These are phyloP conservation scores for Cynodonichthys magdalenae DNA, from an alignment of 2,797 vertebrate species.

Conservation along the genomic window DNA sequence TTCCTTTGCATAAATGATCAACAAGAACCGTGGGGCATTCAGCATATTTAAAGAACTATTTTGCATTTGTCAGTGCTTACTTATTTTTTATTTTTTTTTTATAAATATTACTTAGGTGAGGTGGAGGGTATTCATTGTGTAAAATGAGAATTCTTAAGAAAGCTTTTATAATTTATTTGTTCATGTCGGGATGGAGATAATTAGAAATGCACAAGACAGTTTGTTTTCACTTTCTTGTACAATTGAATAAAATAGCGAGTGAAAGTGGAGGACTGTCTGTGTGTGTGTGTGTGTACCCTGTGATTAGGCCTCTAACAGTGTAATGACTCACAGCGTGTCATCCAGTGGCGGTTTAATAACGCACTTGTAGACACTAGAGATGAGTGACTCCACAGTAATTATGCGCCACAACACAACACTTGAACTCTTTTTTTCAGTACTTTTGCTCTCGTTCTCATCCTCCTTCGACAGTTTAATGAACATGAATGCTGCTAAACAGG, in stretches of 20 bases:
- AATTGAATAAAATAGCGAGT: constrained; percentile 21
- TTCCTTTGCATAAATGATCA: constrained; percentile 41
- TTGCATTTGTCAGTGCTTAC: no score
- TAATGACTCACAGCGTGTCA: constrained; percentile 71
- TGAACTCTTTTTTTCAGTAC: constrained; percentile 30
- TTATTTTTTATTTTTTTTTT: no score
- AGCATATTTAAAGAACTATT: no score
- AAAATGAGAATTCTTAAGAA: no score
- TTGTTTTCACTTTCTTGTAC: constrained; percentile 20
- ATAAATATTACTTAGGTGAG: no score
- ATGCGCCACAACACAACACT: constrained; percentile 55
- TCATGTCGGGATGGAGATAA: constrained; percentile 8
- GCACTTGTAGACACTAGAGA: constrained; percentile 60
- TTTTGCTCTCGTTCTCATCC: constrained; percentile 13
- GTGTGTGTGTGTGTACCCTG: constrained; percentile 27
- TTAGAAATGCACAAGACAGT: constrained; percentile 6
- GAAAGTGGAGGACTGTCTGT: not conserved
- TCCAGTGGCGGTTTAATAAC: constrained; percentile 70
- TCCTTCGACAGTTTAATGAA: constrained; percentile 44
- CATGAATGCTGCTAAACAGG: constrained; percentile 12
- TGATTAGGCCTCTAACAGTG: constrained; percentile 65
- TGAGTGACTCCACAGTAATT: constrained; percentile 75
- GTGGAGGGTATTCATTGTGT: no score
- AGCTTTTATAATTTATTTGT: not conserved
- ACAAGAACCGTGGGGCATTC: constrained; percentile 14